phyloP scores from a whole-genome alignment of 2,113 vertebrate genomes.

The Gallinago undulata region DNA sequence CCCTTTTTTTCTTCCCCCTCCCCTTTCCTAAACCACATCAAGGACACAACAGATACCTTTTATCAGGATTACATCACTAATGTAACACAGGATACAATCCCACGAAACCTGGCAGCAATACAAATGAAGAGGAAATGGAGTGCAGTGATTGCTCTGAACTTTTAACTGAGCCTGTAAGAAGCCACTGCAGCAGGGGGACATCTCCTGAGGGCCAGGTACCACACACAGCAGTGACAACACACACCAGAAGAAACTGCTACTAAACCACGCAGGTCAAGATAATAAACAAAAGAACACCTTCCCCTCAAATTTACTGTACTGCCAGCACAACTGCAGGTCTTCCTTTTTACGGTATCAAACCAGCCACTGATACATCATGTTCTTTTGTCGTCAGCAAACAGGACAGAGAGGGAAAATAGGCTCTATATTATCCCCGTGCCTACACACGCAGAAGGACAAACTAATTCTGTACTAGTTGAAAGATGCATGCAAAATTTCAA shows the following conservation, averaged over 20 bases:
- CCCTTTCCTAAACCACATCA: neutral
- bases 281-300: neutral
- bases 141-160: neutral
- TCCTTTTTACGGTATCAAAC: rapidly evolving
- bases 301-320: neutral
- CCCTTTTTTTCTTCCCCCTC: too few relatives aligned
- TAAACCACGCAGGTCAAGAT: neutral
- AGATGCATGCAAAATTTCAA: neutral
- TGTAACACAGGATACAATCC: neutral
- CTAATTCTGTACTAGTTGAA: neutral
- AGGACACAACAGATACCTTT: neutral
- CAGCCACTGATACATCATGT: neutral
- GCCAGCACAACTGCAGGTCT: neutral
- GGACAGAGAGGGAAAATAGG: neutral
- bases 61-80: neutral
- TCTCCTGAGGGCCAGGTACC: neutral
- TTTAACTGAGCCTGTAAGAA: neutral
- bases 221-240: neutral
- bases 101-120: neutral
- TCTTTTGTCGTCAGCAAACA: neutral
- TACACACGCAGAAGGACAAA: neutral
- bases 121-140: neutral
- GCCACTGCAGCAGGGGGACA: rapidly evolving
- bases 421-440: neutral
- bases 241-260: neutral